Evolutionary conservation across 2,888 invertebrate genomes (phyloP).

Genomic region (Sphaerophoria taeniata): DNA sequence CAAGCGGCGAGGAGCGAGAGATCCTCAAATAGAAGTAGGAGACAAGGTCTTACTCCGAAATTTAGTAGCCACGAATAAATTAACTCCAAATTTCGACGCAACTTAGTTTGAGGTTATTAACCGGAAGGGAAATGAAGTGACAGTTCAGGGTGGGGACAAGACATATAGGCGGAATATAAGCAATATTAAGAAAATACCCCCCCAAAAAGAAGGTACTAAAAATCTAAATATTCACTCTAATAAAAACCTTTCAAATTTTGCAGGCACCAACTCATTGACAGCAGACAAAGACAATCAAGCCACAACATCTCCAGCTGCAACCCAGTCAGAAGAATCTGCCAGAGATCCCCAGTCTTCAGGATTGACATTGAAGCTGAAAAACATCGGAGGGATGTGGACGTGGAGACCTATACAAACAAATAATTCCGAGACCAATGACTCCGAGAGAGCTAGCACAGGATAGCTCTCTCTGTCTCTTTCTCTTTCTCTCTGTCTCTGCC

Average conservation of each 20-base stretch:
- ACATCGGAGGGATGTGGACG: background rate
- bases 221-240: background rate
- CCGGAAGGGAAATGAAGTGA: constrained; percentile 53
- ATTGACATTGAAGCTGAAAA: constrained; percentile 14
- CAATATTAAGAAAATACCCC: constrained; percentile 18
- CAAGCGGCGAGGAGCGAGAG: constrained; percentile 47
- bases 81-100: constrained; percentile 56
- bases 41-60: constrained; percentile 63
- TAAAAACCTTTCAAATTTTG: background rate
- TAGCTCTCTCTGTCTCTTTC: no score
- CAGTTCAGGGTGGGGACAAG: constrained; percentile 6
- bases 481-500: no score
- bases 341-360: background rate
- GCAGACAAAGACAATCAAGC: background rate
- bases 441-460: background rate
- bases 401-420: constrained; percentile 1
- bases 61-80: constrained; percentile 62
- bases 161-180: constrained; percentile 5
- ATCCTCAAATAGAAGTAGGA: constrained; percentile 43
- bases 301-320: background rate
- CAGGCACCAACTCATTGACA: background rate
- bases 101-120: constrained; percentile 54
- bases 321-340: background rate
- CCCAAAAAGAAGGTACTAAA: background rate
- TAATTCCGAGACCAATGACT: background rate